Base-by-base conservation (phyloP, 35 echinoderm and acorn worm species). In the Stichopus chloronotus region DNA sequence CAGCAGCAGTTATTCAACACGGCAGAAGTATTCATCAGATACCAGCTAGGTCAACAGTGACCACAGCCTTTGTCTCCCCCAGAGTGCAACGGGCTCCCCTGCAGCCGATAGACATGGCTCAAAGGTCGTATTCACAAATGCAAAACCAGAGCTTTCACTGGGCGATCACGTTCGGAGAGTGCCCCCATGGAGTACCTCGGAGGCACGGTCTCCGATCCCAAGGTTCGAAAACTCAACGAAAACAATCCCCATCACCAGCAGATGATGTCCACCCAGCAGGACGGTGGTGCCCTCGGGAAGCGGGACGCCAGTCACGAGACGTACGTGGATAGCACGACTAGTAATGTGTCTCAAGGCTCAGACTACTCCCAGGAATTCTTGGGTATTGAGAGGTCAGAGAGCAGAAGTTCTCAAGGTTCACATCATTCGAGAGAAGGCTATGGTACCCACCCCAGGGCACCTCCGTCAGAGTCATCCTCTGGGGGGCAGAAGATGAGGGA, bases 371-470 rank as follows among this genome's bases (percentile, higher is more conserved):
- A 95, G 63, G 94, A 95, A 1, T 81, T 72, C 25, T 85, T 87
- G 25, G 25, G 52, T 19, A 58, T 77, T 8, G 60, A 93, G 14
- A 74, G 96, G 4, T 92, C 91, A 5, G 96, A 93, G 56, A 94
- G 96, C 59, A 83, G 96, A 54, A 89, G 91, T 57, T 94, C 96
- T 14, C 94, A 95, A 68, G 88, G 92, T 19, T 95, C 94, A 4
- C 94, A 95, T 56, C 94, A 95, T 72, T 95, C 94, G 7, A 78
- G 88, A 81, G 96, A 97, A 59, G 87, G 87, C 14, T 91, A 83
- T 58, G 81, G 78, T 11, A 90, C 95, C 1, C 94, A 94, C 72
- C 58, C 88, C 52, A 71, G 79, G 77, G 69, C 57, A 25, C 25
- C 87, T 21, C 2, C 84, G 54, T 20, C 69, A 84, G 86, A 90